Conservation (phyloP, 1,140 invertebrate genomes). For the Stegodyphus dumicola region DNA sequence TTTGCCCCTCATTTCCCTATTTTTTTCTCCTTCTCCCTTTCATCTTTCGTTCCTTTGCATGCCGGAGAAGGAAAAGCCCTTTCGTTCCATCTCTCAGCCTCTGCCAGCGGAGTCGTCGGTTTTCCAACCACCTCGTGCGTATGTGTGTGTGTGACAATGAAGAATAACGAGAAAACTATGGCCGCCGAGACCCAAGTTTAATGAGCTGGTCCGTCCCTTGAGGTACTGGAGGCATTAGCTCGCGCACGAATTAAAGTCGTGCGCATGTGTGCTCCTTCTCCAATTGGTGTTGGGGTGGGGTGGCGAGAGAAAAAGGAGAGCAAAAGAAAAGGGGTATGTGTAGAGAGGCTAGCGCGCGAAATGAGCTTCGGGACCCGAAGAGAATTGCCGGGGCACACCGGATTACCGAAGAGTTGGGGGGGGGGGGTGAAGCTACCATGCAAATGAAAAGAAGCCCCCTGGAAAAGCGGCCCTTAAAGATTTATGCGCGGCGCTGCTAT, state of each 20-base stretch:
- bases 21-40: neutral
- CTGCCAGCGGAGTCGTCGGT: neutral
- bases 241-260: conserved; percentile 46
- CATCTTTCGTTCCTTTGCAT: neutral
- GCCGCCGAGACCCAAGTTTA: conserved; percentile 57
- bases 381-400: conserved; percentile 29
- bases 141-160: conserved; percentile 52
- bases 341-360: neutral
- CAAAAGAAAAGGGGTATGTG: conserved; percentile 12
- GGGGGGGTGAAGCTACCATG: conserved; percentile 7
- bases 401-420: conserved; percentile 15
- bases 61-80: neutral
- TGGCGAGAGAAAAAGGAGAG: conserved; percentile 51
- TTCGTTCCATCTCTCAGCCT: neutral
- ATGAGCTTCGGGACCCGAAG: conserved; percentile 50
- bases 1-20: conserved; percentile 20
- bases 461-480: conserved; percentile 54
- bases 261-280: conserved; percentile 7
- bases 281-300: neutral
- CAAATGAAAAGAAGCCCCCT: conserved; percentile 58
- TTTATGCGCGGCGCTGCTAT: conserved; percentile 33
- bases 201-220: conserved; percentile 54
- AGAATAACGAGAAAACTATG: conserved; percentile 62
- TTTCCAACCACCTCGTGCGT: neutral
- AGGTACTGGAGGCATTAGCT: conserved; percentile 54